Conservation (phyloP, 2,113 vertebrate genomes). For the Gopherus evgoodei region DNA sequence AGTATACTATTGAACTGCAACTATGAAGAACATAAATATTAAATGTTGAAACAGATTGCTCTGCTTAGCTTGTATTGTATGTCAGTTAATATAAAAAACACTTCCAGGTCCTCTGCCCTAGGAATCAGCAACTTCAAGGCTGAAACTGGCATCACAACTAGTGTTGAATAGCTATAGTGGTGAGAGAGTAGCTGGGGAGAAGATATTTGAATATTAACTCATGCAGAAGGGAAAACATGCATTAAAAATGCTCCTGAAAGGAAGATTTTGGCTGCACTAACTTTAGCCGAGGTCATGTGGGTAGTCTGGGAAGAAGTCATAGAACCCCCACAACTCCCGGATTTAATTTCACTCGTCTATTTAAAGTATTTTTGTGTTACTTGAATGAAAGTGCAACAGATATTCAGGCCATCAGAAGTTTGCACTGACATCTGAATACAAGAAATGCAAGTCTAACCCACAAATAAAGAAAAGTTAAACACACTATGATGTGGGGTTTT, state of each 20-base stretch:
- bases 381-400: neutral
- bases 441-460: conserved; percentile 36
- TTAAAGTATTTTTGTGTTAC: conserved; percentile 11
- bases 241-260: neutral
- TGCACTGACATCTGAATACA: conserved; percentile 15
- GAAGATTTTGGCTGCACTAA: neutral
- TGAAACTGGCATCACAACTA: neutral
- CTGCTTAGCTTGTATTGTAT: neutral
- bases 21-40: neutral
- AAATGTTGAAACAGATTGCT: neutral
- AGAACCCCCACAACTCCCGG: neutral
- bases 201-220: neutral
- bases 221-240: neutral
- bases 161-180: neutral
- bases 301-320: neutral
- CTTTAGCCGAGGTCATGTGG: neutral
- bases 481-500: neutral
- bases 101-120: neutral
- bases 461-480: conserved; percentile 37
- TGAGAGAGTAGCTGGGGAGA: neutral
- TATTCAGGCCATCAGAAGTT: neutral
- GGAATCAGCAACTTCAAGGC: neutral
- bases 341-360: neutral
- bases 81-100: neutral
- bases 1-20: neutral